Evolutionary conservation across 1,140 invertebrate species (phyloP).

Genomic region (Drosophila obscura): DNA sequence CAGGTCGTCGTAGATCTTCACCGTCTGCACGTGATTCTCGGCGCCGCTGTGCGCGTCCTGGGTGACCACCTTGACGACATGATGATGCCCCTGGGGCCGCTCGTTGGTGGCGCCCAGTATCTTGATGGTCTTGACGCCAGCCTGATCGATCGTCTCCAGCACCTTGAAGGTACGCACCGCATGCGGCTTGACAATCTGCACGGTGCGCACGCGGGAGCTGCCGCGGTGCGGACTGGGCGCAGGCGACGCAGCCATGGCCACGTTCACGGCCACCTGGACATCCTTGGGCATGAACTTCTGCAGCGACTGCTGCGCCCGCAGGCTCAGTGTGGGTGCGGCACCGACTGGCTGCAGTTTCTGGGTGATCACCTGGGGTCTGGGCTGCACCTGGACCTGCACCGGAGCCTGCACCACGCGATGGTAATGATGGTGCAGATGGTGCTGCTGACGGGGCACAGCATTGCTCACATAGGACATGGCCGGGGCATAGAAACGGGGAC

Average conservation of each 20-base stretch:
- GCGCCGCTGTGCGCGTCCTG: slow-evolving; percentile 53
- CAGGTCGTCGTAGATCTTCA: slow-evolving; percentile 73
- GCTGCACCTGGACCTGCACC: slow-evolving; percentile 13
- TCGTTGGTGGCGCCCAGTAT: slow-evolving; percentile 69
- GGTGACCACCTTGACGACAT: slow-evolving; percentile 68
- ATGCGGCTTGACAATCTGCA: slow-evolving; percentile 70
- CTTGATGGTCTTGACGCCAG: slow-evolving; percentile 75
- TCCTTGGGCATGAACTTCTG: slow-evolving; percentile 77
- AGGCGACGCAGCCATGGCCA: slow-evolving; percentile 57
- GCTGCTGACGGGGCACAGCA: slow-evolving; percentile 42
- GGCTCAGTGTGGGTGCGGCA: slow-evolving; percentile 18
- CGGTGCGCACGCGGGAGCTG: slow-evolving; percentile 67
- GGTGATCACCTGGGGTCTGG: neutral
- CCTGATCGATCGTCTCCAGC: slow-evolving; percentile 61
- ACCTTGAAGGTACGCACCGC: slow-evolving; percentile 70
- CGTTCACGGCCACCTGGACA: slow-evolving; percentile 72
- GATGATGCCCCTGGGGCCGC: slow-evolving; percentile 65
- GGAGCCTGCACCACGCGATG: slow-evolving; percentile 27
- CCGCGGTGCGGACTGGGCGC: slow-evolving; percentile 22
- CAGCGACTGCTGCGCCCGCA: slow-evolving; percentile 66
- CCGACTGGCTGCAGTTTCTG: slow-evolving; percentile 33
- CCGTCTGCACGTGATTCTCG: slow-evolving; percentile 70
- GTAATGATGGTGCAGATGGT: slow-evolving; percentile 30
- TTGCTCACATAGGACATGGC: slow-evolving; percentile 61
- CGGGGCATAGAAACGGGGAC: slow-evolving; percentile 69